Percentiles rank a stretch among this genome's conserved stretches.
These are phyloP conservation scores for Zhuqinia jingwanae DNA, from an alignment of 2,888 invertebrate genomes.

Conservation along the genomic window DNA sequence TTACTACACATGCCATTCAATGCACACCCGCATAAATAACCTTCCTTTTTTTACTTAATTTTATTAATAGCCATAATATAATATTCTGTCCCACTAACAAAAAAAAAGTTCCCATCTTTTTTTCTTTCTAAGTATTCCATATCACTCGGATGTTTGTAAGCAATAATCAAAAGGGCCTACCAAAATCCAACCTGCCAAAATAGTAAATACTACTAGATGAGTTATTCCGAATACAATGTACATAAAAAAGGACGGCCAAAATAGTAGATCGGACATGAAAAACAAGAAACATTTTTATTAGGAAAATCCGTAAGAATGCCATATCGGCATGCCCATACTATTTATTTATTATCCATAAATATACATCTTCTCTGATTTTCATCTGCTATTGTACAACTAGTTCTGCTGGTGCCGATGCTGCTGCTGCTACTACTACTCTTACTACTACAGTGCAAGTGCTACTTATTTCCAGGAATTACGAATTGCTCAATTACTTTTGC, in stretches of 20 bases:
- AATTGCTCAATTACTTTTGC: no score
- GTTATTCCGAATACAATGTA: no score
- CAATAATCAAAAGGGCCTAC: no score
- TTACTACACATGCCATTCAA: background rate
- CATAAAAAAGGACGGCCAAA: background rate
- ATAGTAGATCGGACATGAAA: background rate
- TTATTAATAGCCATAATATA: background rate
- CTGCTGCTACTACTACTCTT: no score
- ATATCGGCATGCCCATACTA: constrained; percentile 33
- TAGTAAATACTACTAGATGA: background rate
- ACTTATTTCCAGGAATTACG: background rate
- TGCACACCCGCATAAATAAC: background rate
- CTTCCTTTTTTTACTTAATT: background rate
- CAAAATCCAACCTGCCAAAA: background rate
- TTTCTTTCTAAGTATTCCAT: background rate
- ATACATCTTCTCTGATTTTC: no score
- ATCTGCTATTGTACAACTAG: no score
- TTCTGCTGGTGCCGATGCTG: no score
- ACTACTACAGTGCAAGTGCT: background rate
- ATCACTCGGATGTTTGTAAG: background rate
- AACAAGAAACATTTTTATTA: constrained; percentile 18
- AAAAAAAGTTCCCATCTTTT: no score
- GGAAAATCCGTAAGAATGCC: constrained; percentile 20
- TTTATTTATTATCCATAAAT: no score
- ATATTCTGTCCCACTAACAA: no score